Conservation (phyloP, 2,888 invertebrate species). For the Orthonychiurus folsomi region DNA sequence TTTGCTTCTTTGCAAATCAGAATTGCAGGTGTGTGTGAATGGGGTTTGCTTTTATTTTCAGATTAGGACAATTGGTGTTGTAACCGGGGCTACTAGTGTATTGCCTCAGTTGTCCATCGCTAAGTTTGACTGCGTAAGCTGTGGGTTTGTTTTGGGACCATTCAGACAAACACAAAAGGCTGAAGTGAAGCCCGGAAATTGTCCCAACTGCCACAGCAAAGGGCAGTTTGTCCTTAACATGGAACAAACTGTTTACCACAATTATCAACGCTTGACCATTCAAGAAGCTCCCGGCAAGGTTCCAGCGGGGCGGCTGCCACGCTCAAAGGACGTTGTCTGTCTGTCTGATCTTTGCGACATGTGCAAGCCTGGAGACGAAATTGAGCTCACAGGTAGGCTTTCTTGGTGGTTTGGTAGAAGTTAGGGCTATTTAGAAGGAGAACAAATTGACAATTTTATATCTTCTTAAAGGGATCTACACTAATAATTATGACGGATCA, state of each 20-base stretch:
- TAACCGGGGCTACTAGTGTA: constrained; percentile 89
- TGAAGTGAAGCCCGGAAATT: constrained; percentile 91
- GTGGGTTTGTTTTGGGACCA: constrained; percentile 89
- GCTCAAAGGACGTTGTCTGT: constrained; percentile 93
- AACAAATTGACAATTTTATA: constrained; percentile 45
- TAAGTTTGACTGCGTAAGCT: constrained; percentile 95
- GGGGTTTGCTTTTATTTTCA: constrained; percentile 8
- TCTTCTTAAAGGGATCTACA: too few relatives aligned
- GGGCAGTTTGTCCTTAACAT: constrained; percentile 60
- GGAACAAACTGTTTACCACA: constrained; percentile 96
- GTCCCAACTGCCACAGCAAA: constrained; percentile 90
- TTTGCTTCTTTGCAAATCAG: background rate
- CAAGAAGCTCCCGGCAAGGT: constrained; percentile 98
- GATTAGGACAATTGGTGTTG: constrained; percentile 76
- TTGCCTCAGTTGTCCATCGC: constrained; percentile 90
- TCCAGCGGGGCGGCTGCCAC: constrained; percentile 91
- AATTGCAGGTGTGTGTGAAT: too few relatives aligned
- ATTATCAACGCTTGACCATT: constrained; percentile 94
- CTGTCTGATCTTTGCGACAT: constrained; percentile 90
- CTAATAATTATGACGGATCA: constrained; percentile 95
- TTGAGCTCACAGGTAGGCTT: constrained; percentile 72
- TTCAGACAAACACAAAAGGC: constrained; percentile 87
- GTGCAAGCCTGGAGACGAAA: constrained; percentile 97
- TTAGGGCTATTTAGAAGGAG: background rate
- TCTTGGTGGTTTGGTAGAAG: background rate